phyloP scores from a whole-genome alignment of 2,113 vertebrate genomes.

The Brachypodius melanocephalos region DNA sequence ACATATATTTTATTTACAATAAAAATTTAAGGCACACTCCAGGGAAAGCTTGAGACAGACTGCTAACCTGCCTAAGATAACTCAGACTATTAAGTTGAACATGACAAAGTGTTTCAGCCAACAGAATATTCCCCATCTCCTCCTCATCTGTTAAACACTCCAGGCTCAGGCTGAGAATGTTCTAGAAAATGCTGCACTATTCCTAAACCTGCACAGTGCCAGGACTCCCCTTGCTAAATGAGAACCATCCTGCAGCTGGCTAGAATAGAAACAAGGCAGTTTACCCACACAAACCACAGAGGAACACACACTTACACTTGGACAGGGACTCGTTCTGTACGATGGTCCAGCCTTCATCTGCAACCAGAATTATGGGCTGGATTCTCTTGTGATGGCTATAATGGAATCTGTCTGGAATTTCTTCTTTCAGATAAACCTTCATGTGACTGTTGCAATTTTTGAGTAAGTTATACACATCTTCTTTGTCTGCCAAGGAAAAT shows the following conservation, averaged over 20 bases:
- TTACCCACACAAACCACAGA: background rate
- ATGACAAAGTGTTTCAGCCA: background rate
- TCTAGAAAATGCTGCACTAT: background rate
- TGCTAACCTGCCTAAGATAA: background rate
- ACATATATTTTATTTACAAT: background rate
- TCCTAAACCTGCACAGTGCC: background rate
- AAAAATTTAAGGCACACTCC: background rate
- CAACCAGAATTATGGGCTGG: conserved; percentile 89
- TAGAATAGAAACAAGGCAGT: background rate
- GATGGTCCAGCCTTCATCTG: conserved; percentile 96
- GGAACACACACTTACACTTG: conserved; percentile 72
- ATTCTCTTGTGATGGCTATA: conserved; percentile 83
- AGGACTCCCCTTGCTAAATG: background rate
- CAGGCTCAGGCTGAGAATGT: background rate
- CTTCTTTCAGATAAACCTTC: conserved; percentile 85
- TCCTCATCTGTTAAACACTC: background rate
- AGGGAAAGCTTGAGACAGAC: background rate
- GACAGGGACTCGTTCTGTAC: conserved; percentile 71
- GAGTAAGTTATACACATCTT: conserved; percentile 73
- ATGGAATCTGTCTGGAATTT: conserved; percentile 86
- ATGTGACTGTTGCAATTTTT: conserved; percentile 78
- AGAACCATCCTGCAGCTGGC: background rate
- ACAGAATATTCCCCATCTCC: background rate
- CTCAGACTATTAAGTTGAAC: background rate
- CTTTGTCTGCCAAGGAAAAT: conserved; percentile 67